phyloP scores from a whole-genome alignment of 2,888 invertebrate genomes.

The Hirtodrosophila confusa region DNA sequence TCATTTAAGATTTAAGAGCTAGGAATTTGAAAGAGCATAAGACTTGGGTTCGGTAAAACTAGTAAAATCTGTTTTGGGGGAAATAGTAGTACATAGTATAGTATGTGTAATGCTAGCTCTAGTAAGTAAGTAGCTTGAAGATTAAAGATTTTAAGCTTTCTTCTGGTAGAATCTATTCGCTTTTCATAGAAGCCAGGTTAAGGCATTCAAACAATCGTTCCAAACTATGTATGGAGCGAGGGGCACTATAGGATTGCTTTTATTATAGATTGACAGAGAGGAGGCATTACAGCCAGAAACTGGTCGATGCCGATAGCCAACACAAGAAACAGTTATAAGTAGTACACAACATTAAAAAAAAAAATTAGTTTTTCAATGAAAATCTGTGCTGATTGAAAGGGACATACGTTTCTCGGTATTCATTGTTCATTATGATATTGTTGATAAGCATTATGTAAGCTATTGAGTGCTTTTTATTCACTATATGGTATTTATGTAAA shows the following conservation, averaged over 20 bases:
- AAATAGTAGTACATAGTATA: conserved; percentile 20
- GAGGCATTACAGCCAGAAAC: conserved; percentile 36
- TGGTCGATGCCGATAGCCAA: conserved; percentile 18
- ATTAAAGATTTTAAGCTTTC: conserved; percentile 31
- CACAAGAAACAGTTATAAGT: conserved; percentile 3
- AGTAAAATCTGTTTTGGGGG: conserved; percentile 40
- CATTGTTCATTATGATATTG: conserved; percentile 22
- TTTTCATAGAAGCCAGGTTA: conserved; percentile 64
- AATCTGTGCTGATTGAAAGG: conserved; percentile 9
- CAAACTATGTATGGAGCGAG: conserved; percentile 55
- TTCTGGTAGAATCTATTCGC: conserved; percentile 40
- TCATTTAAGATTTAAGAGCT: conserved; percentile 40
- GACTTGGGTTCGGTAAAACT: conserved; percentile 56
- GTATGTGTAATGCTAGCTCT: conserved; percentile 21
- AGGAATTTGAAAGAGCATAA: conserved; percentile 60
- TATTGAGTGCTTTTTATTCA: conserved; percentile 4
- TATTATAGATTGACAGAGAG: conserved; percentile 57
- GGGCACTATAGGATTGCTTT: conserved; percentile 73
- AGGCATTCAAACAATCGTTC: conserved; percentile 70
- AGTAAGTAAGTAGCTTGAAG: conserved; percentile 22
- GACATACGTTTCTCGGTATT: conserved; percentile 39
- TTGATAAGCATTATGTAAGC: conserved; percentile 21
- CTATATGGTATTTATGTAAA: conserved; percentile 32
- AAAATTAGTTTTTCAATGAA: not conserved
- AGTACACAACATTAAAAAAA: conserved; percentile 1